Conservation (phyloP, 2,113 vertebrate genomes). For the Ancistrus triradiatus region DNA sequence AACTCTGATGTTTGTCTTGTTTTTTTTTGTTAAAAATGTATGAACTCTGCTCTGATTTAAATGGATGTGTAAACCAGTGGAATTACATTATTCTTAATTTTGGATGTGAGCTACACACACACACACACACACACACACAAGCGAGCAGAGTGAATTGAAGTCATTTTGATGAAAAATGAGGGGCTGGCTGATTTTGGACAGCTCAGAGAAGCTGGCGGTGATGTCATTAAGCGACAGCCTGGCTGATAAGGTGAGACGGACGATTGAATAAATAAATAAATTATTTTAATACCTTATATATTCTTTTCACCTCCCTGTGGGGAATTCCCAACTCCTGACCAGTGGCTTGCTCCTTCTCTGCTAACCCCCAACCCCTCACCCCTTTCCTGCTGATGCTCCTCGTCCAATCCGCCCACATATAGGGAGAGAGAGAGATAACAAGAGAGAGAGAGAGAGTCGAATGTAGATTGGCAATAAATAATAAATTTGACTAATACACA, state of each 20-base stretch:
- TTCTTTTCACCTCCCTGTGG: constrained; percentile 65
- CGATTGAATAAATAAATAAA: constrained; percentile 75
- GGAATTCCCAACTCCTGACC: constrained; percentile 63
- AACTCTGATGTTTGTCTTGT: not conserved
- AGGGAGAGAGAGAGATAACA: constrained; percentile 17
- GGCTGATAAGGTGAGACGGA: constrained; percentile 63
- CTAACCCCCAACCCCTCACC: constrained; percentile 37
- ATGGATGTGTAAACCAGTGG: constrained; percentile 21
- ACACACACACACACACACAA: constrained; percentile 42
- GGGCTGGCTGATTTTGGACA: constrained; percentile 63
- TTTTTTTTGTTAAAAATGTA: not conserved
- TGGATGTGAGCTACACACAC: constrained; percentile 28
- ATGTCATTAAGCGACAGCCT: constrained; percentile 67
- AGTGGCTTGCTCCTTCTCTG: constrained; percentile 45
- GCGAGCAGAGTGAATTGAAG: constrained; percentile 52
- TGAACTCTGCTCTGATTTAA: constrained; percentile 12
- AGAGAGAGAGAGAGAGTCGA: constrained; percentile 45
- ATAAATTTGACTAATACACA: constrained; percentile 73
- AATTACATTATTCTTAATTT: constrained; percentile 37
- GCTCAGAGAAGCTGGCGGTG: constrained; percentile 60
- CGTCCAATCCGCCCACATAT: constrained; percentile 61
- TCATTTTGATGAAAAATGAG: constrained; percentile 63
- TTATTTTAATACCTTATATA: constrained; percentile 69
- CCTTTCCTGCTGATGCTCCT: constrained; percentile 37
- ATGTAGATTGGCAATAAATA: constrained; percentile 73